Conservation (phyloP, 2,113 vertebrate species). For the Noctilio leporinus region DNA sequence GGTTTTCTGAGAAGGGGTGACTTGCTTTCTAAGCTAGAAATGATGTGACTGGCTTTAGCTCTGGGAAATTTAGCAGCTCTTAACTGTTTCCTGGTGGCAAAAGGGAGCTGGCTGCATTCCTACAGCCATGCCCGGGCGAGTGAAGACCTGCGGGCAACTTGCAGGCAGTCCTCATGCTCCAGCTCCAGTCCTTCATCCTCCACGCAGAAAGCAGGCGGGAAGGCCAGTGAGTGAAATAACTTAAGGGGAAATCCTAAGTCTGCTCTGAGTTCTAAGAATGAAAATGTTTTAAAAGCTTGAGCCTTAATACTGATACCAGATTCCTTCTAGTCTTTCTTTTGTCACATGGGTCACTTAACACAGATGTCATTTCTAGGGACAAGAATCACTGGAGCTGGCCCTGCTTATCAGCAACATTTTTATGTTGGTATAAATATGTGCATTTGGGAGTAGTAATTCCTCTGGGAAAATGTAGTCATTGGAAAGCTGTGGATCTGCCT, state of each 20-base stretch:
- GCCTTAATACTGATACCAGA: not conserved
- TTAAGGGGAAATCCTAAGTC: not conserved
- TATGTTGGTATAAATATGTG: not conserved
- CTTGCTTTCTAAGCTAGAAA: too few relatives aligned
- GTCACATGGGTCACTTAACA: not conserved
- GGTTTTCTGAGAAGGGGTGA: not conserved
- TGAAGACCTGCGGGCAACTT: not conserved
- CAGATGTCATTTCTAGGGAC: not conserved
- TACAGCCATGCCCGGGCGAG: fast-evolving
- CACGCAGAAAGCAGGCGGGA: not conserved
- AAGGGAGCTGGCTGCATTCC: too few relatives aligned
- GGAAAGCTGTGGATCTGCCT: not conserved
- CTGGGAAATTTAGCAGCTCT: not conserved
- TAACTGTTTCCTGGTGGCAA: not conserved
- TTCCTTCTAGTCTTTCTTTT: not conserved
- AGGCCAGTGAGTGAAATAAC: not conserved
- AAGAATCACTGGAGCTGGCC: not conserved
- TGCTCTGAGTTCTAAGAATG: not conserved
- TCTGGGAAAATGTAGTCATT: not conserved
- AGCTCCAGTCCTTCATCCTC: not conserved
- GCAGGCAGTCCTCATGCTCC: not conserved
- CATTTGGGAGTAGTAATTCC: not conserved
- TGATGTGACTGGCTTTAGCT: too few relatives aligned
- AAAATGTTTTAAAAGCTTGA: not conserved
- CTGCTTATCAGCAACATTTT: not conserved